Conservation (phyloP, 2,888 invertebrate genomes). For the Marasmarcha lunaedactyla region DNA sequence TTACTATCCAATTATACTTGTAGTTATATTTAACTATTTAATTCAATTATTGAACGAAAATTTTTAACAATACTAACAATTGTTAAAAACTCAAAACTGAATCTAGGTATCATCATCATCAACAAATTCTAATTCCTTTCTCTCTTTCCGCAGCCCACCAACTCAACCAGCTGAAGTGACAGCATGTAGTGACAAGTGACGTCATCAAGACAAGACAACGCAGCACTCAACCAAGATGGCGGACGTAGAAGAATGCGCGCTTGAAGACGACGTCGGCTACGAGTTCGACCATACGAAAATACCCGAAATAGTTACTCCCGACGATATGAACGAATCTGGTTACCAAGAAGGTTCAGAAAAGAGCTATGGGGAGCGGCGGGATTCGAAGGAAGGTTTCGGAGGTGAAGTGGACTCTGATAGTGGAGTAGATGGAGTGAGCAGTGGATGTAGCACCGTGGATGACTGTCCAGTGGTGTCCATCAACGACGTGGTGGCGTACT, state of each 20-base stretch:
- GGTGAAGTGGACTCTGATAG: conserved; percentile 63
- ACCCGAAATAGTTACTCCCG: conserved; percentile 56
- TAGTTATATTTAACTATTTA: no score
- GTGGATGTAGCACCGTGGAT: conserved; percentile 69
- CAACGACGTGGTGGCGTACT: conserved; percentile 62
- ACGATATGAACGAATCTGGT: conserved; percentile 61
- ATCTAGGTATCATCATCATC: no score
- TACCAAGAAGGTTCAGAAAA: conserved; percentile 59
- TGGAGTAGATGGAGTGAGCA: conserved; percentile 71
- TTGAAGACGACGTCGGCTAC: conserved; percentile 51
- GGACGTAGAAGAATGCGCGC: conserved; percentile 36
- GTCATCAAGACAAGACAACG: not conserved
- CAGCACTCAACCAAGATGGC: conserved; percentile 31
- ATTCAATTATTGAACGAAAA: no score
- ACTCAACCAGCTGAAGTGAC: conserved; percentile 11
- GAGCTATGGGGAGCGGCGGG: conserved; percentile 54
- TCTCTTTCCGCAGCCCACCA: conserved; percentile 34
- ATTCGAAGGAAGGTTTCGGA: conserved; percentile 56
- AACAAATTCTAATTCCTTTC: no score
- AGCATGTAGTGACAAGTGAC: conserved; percentile 46
- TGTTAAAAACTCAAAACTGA: no score
- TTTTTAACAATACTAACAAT: no score
- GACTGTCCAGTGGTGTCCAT: conserved; percentile 68
- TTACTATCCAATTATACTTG: no score
- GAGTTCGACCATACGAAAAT: conserved; percentile 49